These are phyloP conservation scores for Galerucella nymphaeae DNA, from an alignment of 2,888 invertebrate genomes.

Conservation along the genomic window DNA sequence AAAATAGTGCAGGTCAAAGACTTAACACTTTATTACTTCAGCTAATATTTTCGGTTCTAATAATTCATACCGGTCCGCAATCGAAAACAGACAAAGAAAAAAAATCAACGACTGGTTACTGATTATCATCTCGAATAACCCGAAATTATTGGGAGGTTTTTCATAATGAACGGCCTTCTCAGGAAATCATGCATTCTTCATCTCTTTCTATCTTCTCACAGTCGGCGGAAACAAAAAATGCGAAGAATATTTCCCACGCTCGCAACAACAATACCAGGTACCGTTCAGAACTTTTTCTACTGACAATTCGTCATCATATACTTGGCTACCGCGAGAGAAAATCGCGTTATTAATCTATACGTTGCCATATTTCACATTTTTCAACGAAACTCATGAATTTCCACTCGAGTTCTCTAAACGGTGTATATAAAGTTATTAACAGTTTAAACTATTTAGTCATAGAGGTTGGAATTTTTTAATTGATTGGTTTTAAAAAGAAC, in stretches of 20 bases:
- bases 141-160: constrained; percentile 30
- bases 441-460: neutral
- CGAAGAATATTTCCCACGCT: constrained; percentile 50
- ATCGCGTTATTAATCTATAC: constrained; percentile 4
- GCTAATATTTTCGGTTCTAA: neutral
- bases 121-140: constrained; percentile 25
- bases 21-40: no score
- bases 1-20: no score
- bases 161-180: constrained; percentile 20
- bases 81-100: neutral
- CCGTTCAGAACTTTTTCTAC: constrained; percentile 48
- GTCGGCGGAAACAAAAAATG: constrained; percentile 39
- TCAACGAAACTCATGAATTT: no score
- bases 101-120: constrained; percentile 1
- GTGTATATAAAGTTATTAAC: neutral
- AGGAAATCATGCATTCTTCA: constrained; percentile 21
- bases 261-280: constrained; percentile 47
- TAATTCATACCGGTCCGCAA: constrained; percentile 10
- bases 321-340: constrained; percentile 29
- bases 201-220: constrained; percentile 28
- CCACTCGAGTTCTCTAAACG: no score
- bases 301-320: constrained; percentile 38
- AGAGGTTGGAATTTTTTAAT: neutral
- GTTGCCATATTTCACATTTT: constrained; percentile 1
- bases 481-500: neutral